These are phyloP conservation scores for Dolichopus griseipennis DNA, from an alignment of 2,888 invertebrate species.

Conservation along the genomic window DNA sequence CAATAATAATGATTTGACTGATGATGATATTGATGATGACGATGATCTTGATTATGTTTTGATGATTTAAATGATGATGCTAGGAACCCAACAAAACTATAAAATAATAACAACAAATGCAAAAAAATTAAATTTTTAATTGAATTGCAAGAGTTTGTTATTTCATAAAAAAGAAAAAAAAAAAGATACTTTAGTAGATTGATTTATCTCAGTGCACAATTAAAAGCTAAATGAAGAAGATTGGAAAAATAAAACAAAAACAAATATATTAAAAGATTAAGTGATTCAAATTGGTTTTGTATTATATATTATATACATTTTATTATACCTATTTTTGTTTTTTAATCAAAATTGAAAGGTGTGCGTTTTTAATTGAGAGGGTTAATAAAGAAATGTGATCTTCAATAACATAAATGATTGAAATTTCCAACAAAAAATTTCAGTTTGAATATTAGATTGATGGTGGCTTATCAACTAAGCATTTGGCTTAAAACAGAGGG, in stretches of 20 bases:
- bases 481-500: too few species aligned
- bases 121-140: neutral
- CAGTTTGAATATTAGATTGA: too few species aligned
- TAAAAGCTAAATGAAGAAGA: constrained; percentile 2
- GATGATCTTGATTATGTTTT: neutral
- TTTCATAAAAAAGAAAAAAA: neutral
- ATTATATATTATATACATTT: neutral
- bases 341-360: neutral
- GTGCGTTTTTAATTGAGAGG: neutral
- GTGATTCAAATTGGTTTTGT: neutral
- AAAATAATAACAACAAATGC: neutral
- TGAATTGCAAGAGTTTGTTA: constrained; percentile 8
- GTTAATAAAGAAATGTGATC: neutral
- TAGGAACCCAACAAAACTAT: neutral
- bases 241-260: neutral
- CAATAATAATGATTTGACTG: too few species aligned
- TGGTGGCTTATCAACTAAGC: too few species aligned
- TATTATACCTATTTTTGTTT: neutral
- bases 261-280: constrained; percentile 3
- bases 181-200: neutral
- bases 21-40: neutral
- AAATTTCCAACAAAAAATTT: too few species aligned
- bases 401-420: too few species aligned
- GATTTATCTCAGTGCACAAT: constrained; percentile 11
- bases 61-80: constrained; percentile 1